A percentile compares a stretch with the other conserved stretches of the same genome.
Evolutionary conservation across 2,113 vertebrate genomes (phyloP).

Genomic region (Rhinolophus ferrumequinum): DNA sequence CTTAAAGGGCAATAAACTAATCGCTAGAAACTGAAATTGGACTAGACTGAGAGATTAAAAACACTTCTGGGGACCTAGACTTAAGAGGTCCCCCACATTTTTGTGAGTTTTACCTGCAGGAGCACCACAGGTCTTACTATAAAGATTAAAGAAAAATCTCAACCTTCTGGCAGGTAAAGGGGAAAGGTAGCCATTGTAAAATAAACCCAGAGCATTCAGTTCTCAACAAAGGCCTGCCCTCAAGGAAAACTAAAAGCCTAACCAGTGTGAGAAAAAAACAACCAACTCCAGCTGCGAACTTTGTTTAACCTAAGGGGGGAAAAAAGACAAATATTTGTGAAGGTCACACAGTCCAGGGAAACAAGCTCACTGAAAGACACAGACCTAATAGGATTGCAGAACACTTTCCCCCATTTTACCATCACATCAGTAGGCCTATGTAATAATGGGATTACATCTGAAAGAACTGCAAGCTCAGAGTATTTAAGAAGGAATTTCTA

Average conservation of each 20-base stretch:
- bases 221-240: neutral
- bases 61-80: neutral
- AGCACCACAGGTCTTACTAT: neutral
- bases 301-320: neutral
- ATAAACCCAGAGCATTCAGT: neutral
- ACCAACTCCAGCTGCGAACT: neutral
- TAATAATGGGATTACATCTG: neutral
- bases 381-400: neutral
- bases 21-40: neutral
- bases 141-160: neutral
- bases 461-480: slow-evolving; percentile 20
- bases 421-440: neutral
- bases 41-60: neutral
- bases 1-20: neutral
- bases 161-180: neutral
- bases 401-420: neutral
- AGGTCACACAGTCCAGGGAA: neutral
- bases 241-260: neutral
- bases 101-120: slow-evolving; percentile 1
- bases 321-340: neutral
- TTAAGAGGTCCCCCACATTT: neutral
- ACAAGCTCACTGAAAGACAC: neutral
- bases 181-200: neutral
- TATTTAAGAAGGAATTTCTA: slow-evolving; percentile 2
- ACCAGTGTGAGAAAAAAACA: neutral